phyloP scores from a whole-genome alignment of 2,888 invertebrate species.

The Phragmatobia fuliginosa region DNA sequence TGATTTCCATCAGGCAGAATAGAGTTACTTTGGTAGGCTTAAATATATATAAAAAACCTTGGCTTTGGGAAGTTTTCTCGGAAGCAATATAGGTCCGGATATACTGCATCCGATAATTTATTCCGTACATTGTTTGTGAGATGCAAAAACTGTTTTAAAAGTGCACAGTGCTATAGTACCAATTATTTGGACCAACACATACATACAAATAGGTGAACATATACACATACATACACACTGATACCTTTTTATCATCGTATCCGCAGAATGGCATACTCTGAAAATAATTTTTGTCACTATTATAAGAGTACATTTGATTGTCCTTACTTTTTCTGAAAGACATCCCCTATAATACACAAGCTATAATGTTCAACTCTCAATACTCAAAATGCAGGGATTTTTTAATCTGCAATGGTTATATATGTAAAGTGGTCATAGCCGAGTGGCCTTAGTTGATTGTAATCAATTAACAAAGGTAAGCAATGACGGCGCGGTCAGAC shows the following conservation, averaged over 20 bases:
- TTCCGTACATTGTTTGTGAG: not conserved
- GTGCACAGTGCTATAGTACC: not conserved
- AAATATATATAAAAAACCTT: too few species aligned
- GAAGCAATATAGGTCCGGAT: not conserved
- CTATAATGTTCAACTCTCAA: not conserved
- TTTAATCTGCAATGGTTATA: too few species aligned
- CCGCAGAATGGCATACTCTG: conserved; percentile 63
- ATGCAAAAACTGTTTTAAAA: not conserved
- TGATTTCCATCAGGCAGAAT: too few species aligned
- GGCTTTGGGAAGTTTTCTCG: too few species aligned
- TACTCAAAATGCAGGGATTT: not conserved
- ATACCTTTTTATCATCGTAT: conserved; percentile 68
- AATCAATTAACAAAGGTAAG: too few species aligned
- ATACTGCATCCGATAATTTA: too few species aligned
- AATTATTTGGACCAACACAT: not conserved
- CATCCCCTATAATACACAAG: too few species aligned
- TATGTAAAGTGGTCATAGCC: too few species aligned
- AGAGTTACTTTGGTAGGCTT: too few species aligned
- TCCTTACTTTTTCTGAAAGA: too few species aligned
- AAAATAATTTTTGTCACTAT: conserved; percentile 42
- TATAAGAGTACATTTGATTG: not conserved
- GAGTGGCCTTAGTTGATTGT: too few species aligned
- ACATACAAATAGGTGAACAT: not conserved
- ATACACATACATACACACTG: conserved; percentile 20
- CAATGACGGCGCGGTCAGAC: too few species aligned